These are phyloP conservation scores for Coregonus sp. DNA, from an alignment of 2,797 vertebrate species.

Conservation along the genomic window DNA sequence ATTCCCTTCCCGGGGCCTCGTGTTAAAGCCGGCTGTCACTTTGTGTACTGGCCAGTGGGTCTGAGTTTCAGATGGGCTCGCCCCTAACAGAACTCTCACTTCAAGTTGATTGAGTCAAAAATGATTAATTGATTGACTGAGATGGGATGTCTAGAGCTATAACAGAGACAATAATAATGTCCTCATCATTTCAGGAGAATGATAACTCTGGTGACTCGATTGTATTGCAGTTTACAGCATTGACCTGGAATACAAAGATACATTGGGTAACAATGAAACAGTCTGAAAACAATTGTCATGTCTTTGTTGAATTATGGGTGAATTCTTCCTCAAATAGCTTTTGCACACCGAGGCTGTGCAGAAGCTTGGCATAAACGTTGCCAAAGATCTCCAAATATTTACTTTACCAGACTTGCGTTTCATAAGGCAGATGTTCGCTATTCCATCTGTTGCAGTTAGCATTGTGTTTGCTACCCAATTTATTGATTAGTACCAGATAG, in stretches of 20 bases:
- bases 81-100: slow-evolving; percentile 42
- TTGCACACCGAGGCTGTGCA: background rate
- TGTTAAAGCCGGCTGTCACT: slow-evolving; percentile 42
- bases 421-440: background rate
- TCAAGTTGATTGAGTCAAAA: slow-evolving; percentile 41
- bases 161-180: background rate
- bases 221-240: background rate
- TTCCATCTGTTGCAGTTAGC: background rate
- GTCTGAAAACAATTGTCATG: background rate
- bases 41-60: slow-evolving; percentile 14
- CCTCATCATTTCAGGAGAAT: background rate
- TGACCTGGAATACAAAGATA: background rate
- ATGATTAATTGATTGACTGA: slow-evolving; percentile 29
- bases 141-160: background rate
- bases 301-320: background rate
- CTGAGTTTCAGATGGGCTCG: slow-evolving; percentile 16
- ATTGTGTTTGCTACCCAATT: background rate
- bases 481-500: background rate
- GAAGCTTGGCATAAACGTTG: background rate
- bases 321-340: too few species aligned
- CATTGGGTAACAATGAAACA: too few species aligned
- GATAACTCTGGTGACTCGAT: background rate
- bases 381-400: background rate
- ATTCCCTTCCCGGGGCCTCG: slow-evolving; percentile 53
- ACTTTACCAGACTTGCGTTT: background rate